Conservation (phyloP, 2,113 vertebrate genomes). For the Oncorhynchus kisutch region DNA sequence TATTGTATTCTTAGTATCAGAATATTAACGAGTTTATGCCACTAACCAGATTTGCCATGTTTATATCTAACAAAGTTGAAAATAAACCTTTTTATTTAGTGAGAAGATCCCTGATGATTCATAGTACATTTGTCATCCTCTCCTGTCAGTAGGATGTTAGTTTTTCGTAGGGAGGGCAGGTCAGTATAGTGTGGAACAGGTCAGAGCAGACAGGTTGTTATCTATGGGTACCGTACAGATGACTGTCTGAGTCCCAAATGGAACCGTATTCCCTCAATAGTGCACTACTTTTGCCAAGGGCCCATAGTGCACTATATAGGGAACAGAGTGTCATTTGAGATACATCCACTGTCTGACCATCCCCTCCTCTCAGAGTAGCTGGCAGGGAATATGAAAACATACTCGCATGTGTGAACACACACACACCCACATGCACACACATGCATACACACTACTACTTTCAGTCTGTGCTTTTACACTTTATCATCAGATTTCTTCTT, state of each 20-base stretch:
- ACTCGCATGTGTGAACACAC: not conserved
- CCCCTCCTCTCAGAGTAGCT: conserved; percentile 26
- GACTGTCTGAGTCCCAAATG: conserved; percentile 7
- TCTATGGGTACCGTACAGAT: conserved; percentile 30
- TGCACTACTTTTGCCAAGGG: no score
- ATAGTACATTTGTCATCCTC: conserved; percentile 24
- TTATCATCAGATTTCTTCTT: conserved; percentile 14
- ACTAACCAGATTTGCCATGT: not conserved
- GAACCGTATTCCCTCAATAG: not conserved
- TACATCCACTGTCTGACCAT: conserved; percentile 19
- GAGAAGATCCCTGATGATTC: conserved; percentile 11
- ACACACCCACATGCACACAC: not conserved
- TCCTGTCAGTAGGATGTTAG: conserved; percentile 10
- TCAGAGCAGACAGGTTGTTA: conserved; percentile 43
- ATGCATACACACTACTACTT: not conserved
- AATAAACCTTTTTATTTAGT: not conserved
- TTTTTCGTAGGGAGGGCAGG: not conserved
- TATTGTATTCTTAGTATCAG: not conserved
- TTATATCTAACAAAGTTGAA: not conserved
- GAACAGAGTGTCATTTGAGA: no score
- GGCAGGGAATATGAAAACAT: conserved; percentile 10
- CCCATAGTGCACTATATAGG: no score
- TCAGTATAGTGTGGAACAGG: conserved; percentile 20
- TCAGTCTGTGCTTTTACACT: conserved; percentile 7
- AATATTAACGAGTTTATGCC: not conserved